Conservation (phyloP, 2,888 invertebrate species). For the Rhagium mordax region DNA sequence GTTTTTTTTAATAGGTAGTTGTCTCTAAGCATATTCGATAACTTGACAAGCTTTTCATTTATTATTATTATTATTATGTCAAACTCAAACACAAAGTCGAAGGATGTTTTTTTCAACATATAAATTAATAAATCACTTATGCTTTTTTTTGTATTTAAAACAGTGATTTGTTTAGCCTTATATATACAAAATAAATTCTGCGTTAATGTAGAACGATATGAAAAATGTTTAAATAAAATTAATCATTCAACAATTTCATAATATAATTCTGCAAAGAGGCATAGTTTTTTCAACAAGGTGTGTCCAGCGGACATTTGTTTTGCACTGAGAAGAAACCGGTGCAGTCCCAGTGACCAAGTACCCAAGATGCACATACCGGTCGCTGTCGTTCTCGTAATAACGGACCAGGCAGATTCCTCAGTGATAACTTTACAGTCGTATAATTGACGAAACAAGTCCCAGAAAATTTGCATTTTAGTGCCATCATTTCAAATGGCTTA, state of each 20-base stretch:
- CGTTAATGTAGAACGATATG: no score
- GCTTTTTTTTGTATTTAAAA: no score
- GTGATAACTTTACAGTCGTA: constrained; percentile 15
- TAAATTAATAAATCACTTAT: no score
- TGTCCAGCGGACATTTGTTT: neutral
- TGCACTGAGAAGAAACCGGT: constrained; percentile 26
- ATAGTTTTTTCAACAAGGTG: neutral
- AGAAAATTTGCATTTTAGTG: neutral
- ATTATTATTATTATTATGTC: no score
- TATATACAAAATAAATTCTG: no score
- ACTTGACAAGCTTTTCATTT: no score
- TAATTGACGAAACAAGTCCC: constrained; percentile 9
- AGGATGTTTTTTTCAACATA: no score
- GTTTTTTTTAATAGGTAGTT: no score
- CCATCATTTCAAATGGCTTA: neutral
- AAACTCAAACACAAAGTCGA: no score
- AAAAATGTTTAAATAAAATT: neutral
- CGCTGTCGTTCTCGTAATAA: constrained; percentile 18
- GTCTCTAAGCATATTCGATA: no score
- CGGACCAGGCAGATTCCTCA: constrained; percentile 16
- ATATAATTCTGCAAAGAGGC: neutral
- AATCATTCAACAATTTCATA: neutral
- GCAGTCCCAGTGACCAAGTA: constrained; percentile 27
- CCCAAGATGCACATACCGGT: constrained; percentile 23
- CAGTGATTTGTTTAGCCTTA: no score